Evolutionary conservation across 2,113 vertebrate species (phyloP).

Genomic region (Megalops atlanticus): DNA sequence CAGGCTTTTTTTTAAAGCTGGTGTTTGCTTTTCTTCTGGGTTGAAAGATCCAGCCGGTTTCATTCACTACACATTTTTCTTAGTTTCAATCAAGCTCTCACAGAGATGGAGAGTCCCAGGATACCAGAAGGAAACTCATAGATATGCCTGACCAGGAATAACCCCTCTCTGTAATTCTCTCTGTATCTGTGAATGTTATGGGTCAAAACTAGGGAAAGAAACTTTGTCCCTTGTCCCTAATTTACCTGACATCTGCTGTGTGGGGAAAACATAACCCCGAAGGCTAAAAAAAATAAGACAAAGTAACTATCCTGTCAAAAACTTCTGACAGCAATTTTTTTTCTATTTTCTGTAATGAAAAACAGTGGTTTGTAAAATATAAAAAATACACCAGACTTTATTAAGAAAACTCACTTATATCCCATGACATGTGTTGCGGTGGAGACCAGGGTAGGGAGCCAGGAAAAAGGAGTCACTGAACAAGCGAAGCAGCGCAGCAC

Average conservation of each 20-base stretch:
- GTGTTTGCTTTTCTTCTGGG: too few relatives aligned
- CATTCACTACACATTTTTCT: neutral
- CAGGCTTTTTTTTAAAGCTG: neutral
- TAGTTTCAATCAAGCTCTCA: neutral
- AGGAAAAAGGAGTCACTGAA: slow-evolving; percentile 68
- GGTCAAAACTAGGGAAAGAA: neutral
- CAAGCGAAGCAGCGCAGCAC: slow-evolving; percentile 54
- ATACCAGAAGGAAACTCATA: neutral
- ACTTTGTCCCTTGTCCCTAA: neutral
- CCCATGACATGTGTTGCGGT: slow-evolving; percentile 77
- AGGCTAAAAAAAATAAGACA: neutral
- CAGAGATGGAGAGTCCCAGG: neutral
- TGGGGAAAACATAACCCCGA: neutral
- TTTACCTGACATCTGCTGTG: slow-evolving; percentile 35
- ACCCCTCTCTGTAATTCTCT: neutral
- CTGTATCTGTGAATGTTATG: neutral
- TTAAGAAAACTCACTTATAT: slow-evolving; percentile 75
- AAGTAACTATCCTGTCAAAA: slow-evolving; percentile 15
- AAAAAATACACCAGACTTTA: slow-evolving; percentile 65
- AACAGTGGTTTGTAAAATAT: slow-evolving; percentile 64
- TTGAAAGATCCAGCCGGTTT: neutral
- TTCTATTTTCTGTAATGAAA: slow-evolving; percentile 66
- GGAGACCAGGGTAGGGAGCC: slow-evolving; percentile 54
- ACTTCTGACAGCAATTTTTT: slow-evolving; percentile 54
- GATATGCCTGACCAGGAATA: neutral